Conservation (phyloP, 1,140 invertebrate species). For the Metaphire vulgaris region DNA sequence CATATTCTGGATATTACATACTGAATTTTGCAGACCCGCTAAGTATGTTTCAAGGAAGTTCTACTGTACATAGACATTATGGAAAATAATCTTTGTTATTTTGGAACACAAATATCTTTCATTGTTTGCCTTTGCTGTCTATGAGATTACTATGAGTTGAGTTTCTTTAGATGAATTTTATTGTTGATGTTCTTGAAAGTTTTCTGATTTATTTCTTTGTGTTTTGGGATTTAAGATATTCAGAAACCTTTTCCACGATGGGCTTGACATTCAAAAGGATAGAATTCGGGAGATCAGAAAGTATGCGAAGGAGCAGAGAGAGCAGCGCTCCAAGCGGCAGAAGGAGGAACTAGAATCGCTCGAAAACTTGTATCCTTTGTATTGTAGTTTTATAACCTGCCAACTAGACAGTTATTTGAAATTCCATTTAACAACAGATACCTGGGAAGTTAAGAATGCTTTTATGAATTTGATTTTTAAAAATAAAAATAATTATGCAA, state of each 20-base stretch:
- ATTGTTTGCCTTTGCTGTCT: too few species aligned
- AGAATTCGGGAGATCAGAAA: constrained; percentile 46
- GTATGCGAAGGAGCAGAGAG: constrained; percentile 47
- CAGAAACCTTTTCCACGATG: constrained; percentile 48
- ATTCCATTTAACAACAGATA: neutral
- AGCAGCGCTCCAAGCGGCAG: constrained; percentile 36
- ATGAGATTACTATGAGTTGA: too few species aligned
- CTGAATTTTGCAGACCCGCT: too few species aligned
- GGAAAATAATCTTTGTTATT: too few species aligned
- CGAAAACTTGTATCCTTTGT: constrained; percentile 52
- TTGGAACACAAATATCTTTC: too few species aligned
- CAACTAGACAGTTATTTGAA: neutral
- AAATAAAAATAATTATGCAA: neutral
- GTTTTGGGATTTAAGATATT: too few species aligned
- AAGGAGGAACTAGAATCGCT: constrained; percentile 48
- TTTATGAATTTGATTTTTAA: neutral
- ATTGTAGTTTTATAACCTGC: neutral
- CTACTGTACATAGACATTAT: too few species aligned
- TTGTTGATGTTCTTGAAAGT: neutral
- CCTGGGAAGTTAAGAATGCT: too few species aligned
- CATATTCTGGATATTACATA: too few species aligned
- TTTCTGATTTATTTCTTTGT: too few species aligned
- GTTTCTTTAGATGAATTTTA: constrained; percentile 3
- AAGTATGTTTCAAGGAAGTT: too few species aligned
- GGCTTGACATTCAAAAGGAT: constrained; percentile 50